Base-by-base conservation (phyloP, 2,797 vertebrate genomes). In the Premnoplex brunnescens region DNA sequence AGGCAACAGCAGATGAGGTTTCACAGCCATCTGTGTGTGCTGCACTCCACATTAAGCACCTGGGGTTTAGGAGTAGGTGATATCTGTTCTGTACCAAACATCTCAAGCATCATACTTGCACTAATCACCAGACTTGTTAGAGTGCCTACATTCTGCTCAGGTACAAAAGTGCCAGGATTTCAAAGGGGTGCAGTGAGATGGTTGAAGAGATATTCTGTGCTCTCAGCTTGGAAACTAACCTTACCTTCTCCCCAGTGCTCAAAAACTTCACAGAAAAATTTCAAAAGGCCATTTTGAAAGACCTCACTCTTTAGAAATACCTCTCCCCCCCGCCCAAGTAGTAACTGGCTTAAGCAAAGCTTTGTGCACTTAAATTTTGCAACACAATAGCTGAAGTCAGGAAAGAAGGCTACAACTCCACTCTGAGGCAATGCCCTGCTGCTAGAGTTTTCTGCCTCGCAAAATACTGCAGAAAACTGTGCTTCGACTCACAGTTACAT, bases 251-350 rank as follows among this genome's bases (percentile, higher is more conserved):
- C 49, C 68, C 52, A 58, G 23, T 46, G 85, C 69, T 81, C 62
- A 85, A 81, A 93, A 79, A 51, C 93, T 56, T 77, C 52, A 88
- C 43, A 77, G 60, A 88, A 88, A 56, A 28, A 72, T 94, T 96
- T 95, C 94, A 92, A 94, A 91, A 91, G 80, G 73, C 55, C 36
- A 75, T 94, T 96, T 93, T 95, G 96, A 96, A 96, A 93, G 86
- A 95, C 67, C 55, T 87, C 43, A 41, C 84, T 92, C 86, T 96
- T 94, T 85, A 43, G 94, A 94, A 94, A 93, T 48, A 88, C 7
- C 3, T 30, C 76, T 9, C 32, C 56, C 24, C 23, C 36, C 27
- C 32, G 6, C 2, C 37, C 73, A 32, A 62, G 51, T 5, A 91
- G 79, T 55, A 46, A 76, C 1, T 84, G 54, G 54, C 71, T 94